A percentile compares a stretch with the other conserved stretches of the same genome.
Conservation (phyloP, 2,113 vertebrate genomes). For the Equus przewalskii region DNA sequence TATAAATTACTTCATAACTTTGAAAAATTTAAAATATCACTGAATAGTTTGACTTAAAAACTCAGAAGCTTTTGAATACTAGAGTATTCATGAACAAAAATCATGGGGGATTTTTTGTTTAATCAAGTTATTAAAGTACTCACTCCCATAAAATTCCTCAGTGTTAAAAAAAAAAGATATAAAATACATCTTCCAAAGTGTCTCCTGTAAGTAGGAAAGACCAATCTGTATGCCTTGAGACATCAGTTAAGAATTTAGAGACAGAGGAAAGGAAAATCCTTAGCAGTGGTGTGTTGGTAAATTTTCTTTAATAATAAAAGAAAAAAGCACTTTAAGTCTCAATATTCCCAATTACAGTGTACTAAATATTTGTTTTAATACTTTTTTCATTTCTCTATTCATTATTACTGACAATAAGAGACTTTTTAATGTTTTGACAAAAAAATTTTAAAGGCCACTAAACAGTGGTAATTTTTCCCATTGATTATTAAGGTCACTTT, state of each 20-base stretch:
- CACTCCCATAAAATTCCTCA: background rate
- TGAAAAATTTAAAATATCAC: background rate
- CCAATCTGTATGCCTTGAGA: background rate
- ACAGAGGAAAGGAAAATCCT: background rate
- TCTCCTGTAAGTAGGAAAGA: conserved; percentile 13
- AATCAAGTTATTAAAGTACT: background rate
- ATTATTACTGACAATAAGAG: background rate
- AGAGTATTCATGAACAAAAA: background rate
- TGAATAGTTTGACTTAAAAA: background rate
- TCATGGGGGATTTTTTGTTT: background rate
- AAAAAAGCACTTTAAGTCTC: background rate
- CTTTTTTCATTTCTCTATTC: background rate
- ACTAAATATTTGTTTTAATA: background rate
- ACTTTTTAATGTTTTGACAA: background rate
- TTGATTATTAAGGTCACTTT: background rate
- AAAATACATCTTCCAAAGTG: background rate
- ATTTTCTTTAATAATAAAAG: background rate
- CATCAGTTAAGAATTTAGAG: background rate
- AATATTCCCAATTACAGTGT: background rate
- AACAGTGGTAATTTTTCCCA: background rate
- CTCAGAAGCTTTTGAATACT: background rate
- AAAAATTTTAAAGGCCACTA: background rate
- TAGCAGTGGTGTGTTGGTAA: background rate
- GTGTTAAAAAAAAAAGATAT: background rate
- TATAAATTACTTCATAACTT: background rate